These are phyloP conservation scores for Chroicocephalus ridibundus DNA, from an alignment of 2,113 vertebrate genomes.

Conservation along the genomic window DNA sequence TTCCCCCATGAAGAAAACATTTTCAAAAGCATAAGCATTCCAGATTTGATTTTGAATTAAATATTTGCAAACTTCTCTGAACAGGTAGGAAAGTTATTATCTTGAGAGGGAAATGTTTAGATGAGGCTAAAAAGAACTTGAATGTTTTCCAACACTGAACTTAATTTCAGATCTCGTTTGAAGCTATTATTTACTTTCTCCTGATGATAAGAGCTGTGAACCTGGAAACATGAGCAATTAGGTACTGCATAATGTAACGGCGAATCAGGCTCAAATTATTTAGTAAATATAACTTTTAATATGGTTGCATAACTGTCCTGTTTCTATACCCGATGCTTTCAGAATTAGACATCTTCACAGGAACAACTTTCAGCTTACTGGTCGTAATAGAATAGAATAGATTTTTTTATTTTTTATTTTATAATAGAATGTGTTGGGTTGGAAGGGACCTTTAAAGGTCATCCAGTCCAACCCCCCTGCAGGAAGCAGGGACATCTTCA, in stretches of 20 bases:
- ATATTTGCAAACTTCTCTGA: slow-evolving; percentile 24
- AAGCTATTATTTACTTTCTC: slow-evolving; percentile 25
- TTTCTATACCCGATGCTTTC: neutral
- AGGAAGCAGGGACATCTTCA: too few species aligned
- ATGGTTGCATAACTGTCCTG: neutral
- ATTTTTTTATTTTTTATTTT: too few species aligned
- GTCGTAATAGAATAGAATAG: neutral
- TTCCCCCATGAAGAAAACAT: neutral
- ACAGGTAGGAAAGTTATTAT: slow-evolving; percentile 14
- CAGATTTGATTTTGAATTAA: slow-evolving; percentile 11
- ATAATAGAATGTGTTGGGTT: too few species aligned
- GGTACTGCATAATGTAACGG: neutral
- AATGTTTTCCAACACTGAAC: slow-evolving; percentile 32
- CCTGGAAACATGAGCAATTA: neutral
- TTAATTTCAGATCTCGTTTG: neutral
- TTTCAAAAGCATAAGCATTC: neutral
- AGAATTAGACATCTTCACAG: neutral
- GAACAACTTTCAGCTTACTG: neutral
- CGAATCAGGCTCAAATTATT: neutral
- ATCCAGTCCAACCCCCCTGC: too few species aligned
- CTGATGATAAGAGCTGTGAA: neutral
- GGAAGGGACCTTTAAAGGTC: too few species aligned
- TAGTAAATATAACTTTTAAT: neutral
- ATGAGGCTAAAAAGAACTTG: neutral
- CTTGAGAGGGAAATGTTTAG: slow-evolving; percentile 35